These are phyloP conservation scores for Lasioglossum villosulum DNA, from an alignment of 2,888 invertebrate species.

Conservation along the genomic window DNA sequence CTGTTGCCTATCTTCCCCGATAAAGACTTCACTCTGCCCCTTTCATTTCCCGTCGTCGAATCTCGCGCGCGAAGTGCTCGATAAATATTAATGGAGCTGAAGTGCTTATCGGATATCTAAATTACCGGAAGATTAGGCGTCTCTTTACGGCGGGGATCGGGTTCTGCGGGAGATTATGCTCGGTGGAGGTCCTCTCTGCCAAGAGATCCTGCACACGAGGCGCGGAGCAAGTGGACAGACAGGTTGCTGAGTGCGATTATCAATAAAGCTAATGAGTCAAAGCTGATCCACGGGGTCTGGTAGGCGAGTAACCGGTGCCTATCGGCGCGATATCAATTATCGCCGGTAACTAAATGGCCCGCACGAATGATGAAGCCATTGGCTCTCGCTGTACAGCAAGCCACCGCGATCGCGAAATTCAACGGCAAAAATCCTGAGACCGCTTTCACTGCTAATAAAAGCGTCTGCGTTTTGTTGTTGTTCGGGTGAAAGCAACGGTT, in stretches of 20 bases:
- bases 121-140: conserved; percentile 30
- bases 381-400: conserved; percentile 8
- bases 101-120: conserved; percentile 27
- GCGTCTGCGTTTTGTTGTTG: conserved; percentile 23
- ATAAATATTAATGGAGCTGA: conserved; percentile 18
- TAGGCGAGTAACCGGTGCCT: conserved; percentile 7
- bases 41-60: conserved; percentile 1
- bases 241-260: conserved; percentile 39
- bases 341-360: not conserved
- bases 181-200: not conserved
- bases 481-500: conserved; percentile 40
- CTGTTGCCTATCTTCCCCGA: not conserved
- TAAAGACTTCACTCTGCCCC: not conserved
- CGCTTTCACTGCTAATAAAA: conserved; percentile 47
- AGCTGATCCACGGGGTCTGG: not conserved
- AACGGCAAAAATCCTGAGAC: conserved; percentile 11
- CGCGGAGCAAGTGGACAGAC: conserved; percentile 17
- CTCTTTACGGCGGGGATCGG: not conserved
- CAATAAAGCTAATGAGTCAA: conserved; percentile 40
- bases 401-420: not conserved
- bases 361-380: not conserved
- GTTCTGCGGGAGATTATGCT: not conserved
- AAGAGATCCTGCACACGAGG: not conserved
- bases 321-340: conserved; percentile 44
- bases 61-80: not conserved